A percentile compares a stretch with the other conserved stretches of the same genome.
phyloP scores from a whole-genome alignment of 1,140 invertebrate genomes.

The Drosophila lacertosa region DNA sequence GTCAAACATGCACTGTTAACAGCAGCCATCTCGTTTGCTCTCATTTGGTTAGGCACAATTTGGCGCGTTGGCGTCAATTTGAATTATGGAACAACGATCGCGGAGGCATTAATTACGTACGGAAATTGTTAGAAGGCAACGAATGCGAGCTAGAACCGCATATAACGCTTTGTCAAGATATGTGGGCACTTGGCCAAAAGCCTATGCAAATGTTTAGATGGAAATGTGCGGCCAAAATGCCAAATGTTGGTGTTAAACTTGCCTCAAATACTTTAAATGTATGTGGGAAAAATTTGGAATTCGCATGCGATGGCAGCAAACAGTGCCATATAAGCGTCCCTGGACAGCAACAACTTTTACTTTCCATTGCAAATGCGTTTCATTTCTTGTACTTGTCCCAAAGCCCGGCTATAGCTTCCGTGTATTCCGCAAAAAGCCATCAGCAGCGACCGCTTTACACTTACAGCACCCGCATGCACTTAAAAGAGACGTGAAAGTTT shows the following conservation, averaged over 20 bases:
- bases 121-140: conserved; percentile 61
- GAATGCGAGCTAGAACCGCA: conserved; percentile 58
- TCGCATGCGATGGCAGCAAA: conserved; percentile 52
- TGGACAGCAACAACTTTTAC: conserved; percentile 75
- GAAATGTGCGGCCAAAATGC: conserved; percentile 36
- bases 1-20: conserved; percentile 26
- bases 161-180: conserved; percentile 30
- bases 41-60: conserved; percentile 18
- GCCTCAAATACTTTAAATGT: conserved; percentile 60
- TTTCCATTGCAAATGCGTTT: conserved; percentile 68
- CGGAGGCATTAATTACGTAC: conserved; percentile 65
- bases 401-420: conserved; percentile 49
- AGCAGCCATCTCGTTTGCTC: conserved; percentile 39
- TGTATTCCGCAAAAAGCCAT: conserved; percentile 49
- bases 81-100: conserved; percentile 49
- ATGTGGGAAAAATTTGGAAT: conserved; percentile 81
- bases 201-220: conserved; percentile 63
- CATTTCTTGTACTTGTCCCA: conserved; percentile 5
- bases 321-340: conserved; percentile 68
- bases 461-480: conserved; percentile 71
- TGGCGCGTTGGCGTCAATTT: conserved; percentile 76
- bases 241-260: conserved; percentile 74
- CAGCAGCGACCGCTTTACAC: conserved; percentile 24
- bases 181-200: conserved; percentile 68
- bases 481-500: conserved; percentile 79